These are phyloP conservation scores for Sitta carolinensis DNA, from an alignment of 2,797 vertebrate genomes.

Conservation along the genomic window DNA sequence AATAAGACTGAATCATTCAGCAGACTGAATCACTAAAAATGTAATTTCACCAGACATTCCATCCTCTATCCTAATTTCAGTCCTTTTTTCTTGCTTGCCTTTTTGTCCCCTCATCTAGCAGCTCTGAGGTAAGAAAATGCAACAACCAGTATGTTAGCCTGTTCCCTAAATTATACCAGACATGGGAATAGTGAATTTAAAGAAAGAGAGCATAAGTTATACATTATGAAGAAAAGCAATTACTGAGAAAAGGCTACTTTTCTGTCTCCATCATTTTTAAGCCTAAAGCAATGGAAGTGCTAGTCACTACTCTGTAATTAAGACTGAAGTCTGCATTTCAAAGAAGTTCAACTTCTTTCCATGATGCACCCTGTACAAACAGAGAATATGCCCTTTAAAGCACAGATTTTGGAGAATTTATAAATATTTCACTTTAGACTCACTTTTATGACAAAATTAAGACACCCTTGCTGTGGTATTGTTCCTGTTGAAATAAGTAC, in stretches of 20 bases:
- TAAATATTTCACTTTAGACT: not conserved
- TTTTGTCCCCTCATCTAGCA: not conserved
- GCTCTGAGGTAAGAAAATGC: not conserved
- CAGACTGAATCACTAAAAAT: not conserved
- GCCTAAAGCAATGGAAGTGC: slow-evolving; percentile 22
- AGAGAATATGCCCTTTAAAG: not conserved
- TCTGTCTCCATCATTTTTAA: slow-evolving; percentile 12
- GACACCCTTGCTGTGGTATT: not conserved
- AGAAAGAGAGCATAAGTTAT: not conserved
- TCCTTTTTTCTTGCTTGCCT: not conserved
- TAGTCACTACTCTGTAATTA: not conserved
- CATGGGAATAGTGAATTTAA: not conserved
- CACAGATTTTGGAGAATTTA: not conserved
- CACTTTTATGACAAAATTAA: not conserved
- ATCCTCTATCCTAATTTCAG: not conserved
- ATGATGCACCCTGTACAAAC: not conserved
- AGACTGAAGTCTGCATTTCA: slow-evolving; percentile 17
- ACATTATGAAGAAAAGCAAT: slow-evolving; percentile 30
- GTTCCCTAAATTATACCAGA: not conserved
- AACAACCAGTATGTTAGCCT: not conserved
- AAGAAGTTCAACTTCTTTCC: not conserved
- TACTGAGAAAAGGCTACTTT: slow-evolving; percentile 2
- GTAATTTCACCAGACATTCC: not conserved
- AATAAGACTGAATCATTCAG: not conserved
- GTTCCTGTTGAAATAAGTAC: not conserved